Evolutionary conservation across 2,113 vertebrate species (phyloP), one percentile per base, ranked within the genome.

Genomic region (Hydrolagus affinis): DNA sequence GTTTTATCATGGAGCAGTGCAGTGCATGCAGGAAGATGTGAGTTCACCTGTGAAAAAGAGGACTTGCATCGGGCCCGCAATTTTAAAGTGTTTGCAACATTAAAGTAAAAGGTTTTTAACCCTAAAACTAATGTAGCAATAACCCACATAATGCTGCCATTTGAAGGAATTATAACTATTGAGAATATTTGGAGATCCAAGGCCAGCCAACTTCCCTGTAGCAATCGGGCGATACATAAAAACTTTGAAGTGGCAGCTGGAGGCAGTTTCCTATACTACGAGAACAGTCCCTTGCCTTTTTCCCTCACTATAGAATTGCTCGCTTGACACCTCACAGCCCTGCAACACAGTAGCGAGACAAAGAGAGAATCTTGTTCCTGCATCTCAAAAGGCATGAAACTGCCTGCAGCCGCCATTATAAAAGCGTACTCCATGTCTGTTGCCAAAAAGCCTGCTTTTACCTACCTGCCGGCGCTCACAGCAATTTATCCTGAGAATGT

Each of bases 401-500:
- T 66, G 78, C 78, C 78, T 83, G 60, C 12, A 83, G 78, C 78
- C 66, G 78, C 28, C 60, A 64, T 83, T 83, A 83, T 15, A 68
- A 64, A 83, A 32, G 44, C 44, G 23, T 68, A 83, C 66, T 80
- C 78, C 30, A 17, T 19, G 62, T 28, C 78, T 83, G 62, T 83
- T 62, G 60, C 23, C 78, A 32, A 66, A 11, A 83, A 66, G 23
- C 62, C 64, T 83, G 60, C 62, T 83, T 83, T 83, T 66, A 83
- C 30, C 60, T 32, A 59, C 66, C 30, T 83, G 59, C 14, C 60
- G 28, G 59, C 15, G 66, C 30, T 44, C 60, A 3, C 17, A n/a
- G 77, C 60, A 83, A 83, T 83, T 78, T 78, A 23, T 78, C 25
- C 56, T 60, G 62, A 21, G 62, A 78, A 60, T 78, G 62, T 25